Evolutionary conservation across 2,113 vertebrate genomes (phyloP).

Genomic region (Gopherus flavomarginatus): DNA sequence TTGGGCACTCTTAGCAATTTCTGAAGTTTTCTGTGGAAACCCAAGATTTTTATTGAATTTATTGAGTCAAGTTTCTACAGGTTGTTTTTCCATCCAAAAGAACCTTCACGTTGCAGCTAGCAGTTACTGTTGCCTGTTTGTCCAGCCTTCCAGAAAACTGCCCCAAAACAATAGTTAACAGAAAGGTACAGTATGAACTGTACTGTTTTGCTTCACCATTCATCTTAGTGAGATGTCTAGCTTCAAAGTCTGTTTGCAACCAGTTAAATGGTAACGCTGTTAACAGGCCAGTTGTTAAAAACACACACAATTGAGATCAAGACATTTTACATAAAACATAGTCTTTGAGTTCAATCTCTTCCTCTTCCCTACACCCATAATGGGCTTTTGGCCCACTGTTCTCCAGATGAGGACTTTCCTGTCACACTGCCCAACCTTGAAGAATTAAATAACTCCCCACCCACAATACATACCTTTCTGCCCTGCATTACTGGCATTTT

Average conservation of each 20-base stretch:
- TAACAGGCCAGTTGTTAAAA: not conserved
- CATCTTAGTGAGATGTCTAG: not conserved
- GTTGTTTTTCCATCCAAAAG: not conserved
- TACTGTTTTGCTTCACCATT: constrained; percentile 35
- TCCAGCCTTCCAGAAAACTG: not conserved
- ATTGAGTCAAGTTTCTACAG: not conserved
- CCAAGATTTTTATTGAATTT: not conserved
- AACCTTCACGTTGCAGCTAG: not conserved
- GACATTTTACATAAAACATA: not conserved
- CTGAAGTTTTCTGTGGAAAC: not conserved
- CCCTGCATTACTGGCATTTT: accelerated
- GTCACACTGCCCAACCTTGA: not conserved
- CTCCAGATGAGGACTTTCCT: not conserved
- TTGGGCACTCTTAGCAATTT: not conserved
- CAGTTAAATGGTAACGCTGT: not conserved
- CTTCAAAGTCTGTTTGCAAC: constrained; percentile 11
- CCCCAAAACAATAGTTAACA: constrained; percentile 52
- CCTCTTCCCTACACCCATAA: not conserved
- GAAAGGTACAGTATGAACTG: constrained; percentile 44
- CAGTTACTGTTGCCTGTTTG: not conserved
- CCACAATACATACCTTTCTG: accelerated
- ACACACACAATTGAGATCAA: not conserved
- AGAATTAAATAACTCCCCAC: not conserved
- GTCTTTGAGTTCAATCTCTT: not conserved
- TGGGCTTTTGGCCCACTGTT: not conserved